These are phyloP conservation scores for Liasis olivaceus DNA, from an alignment of 2,797 vertebrate species.

Conservation along the genomic window DNA sequence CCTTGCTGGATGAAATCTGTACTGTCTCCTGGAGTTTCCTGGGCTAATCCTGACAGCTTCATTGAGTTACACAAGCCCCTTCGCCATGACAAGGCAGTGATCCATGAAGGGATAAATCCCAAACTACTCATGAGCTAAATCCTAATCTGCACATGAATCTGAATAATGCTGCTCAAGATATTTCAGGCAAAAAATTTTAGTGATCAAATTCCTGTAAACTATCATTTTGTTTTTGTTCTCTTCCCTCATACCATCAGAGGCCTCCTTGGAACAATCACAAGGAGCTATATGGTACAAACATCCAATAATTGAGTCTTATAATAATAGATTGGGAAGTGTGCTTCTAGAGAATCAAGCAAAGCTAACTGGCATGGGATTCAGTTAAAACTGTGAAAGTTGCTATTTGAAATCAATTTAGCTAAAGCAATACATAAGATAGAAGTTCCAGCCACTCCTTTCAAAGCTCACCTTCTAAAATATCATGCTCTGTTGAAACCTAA, in stretches of 20 bases:
- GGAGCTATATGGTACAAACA: not conserved
- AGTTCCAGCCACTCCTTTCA: not conserved
- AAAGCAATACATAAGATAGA: not conserved
- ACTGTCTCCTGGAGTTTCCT: too few species aligned
- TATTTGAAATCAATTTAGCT: not conserved
- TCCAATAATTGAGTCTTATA: not conserved
- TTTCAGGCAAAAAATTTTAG: too few species aligned
- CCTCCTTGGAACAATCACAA: not conserved
- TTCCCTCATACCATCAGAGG: not conserved
- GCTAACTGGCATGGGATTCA: not conserved
- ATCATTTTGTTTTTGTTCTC: not conserved
- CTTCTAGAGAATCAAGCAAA: not conserved
- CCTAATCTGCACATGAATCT: not conserved
- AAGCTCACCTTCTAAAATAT: not conserved
- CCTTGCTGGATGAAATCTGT: too few species aligned
- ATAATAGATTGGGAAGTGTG: not conserved
- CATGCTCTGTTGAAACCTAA: not conserved
- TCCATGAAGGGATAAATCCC: too few species aligned
- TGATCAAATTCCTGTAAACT: not conserved
- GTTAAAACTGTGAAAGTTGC: not conserved
- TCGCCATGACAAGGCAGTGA: too few species aligned
- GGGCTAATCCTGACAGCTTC: too few species aligned
- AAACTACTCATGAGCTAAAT: not conserved
- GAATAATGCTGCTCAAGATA: not conserved
- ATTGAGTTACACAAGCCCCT: too few species aligned